These are phyloP conservation scores for Alaudala cheleensis DNA, from an alignment of 2,113 vertebrate species.

Conservation along the genomic window DNA sequence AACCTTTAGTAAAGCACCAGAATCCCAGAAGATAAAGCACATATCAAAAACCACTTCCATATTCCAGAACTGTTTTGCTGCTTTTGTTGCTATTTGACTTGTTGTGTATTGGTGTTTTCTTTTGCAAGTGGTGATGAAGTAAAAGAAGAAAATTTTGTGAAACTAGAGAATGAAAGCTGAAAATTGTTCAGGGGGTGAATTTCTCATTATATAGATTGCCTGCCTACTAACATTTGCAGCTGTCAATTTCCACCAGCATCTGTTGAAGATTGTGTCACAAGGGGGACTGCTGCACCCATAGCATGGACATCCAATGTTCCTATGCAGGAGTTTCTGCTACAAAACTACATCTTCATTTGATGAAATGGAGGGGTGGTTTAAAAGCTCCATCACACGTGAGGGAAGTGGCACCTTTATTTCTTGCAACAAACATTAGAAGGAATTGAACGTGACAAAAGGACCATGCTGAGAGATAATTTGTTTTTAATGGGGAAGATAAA, in stretches of 20 bases:
- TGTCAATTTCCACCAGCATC: not conserved
- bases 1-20: not conserved
- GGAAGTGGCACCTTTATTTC: not conserved
- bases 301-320: not conserved
- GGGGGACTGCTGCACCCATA: not conserved
- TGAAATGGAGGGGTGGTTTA: not conserved
- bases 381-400: not conserved
- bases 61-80: not conserved
- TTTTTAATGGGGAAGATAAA: not conserved
- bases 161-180: not conserved
- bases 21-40: not conserved
- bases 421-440: not conserved
- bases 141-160: not conserved
- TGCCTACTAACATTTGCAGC: not conserved
- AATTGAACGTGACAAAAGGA: rapidly evolving
- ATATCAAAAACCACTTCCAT: not conserved
- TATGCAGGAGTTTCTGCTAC: not conserved
- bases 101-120: not conserved
- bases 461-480: not conserved
- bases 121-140: not conserved
- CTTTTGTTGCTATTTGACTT: not conserved
- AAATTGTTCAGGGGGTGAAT: not conserved
- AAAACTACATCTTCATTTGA: not conserved
- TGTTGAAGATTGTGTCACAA: not conserved
- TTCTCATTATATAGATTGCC: not conserved